Percentiles rank a stretch among this genome's conserved stretches.
Evolutionary conservation across 92 coral and sea anemone species (phyloP).

Genomic region (Palythoa caribaeorum): DNA sequence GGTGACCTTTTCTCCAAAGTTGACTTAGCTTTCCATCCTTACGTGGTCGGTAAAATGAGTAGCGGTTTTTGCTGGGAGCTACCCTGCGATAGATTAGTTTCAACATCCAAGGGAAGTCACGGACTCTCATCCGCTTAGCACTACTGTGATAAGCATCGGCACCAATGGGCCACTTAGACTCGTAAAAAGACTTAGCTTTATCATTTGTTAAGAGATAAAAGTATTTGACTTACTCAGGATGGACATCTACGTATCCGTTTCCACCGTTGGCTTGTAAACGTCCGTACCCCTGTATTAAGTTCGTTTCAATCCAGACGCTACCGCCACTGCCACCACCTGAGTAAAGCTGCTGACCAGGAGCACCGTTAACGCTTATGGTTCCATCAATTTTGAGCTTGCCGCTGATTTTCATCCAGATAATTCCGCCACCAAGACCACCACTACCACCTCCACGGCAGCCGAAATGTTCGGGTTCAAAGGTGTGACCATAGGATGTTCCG

Average conservation of each 20-base stretch:
- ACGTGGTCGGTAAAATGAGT: no score
- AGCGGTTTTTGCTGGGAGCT: no score
- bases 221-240: neutral
- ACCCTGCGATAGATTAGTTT: no score
- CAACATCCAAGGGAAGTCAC: no score
- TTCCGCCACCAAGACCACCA: slow-evolving; percentile 98
- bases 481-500: slow-evolving; percentile 94
- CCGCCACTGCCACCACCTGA: slow-evolving; percentile 99
- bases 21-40: no score
- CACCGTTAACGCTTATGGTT: slow-evolving; percentile 88
- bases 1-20: no score
- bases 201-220: neutral
- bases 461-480: slow-evolving; percentile 93
- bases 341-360: slow-evolving; percentile 62
- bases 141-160: no score
- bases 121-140: no score
- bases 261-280: slow-evolving; percentile 92
- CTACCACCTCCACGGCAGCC: slow-evolving; percentile 95
- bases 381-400: slow-evolving; percentile 89
- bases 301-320: slow-evolving; percentile 90
- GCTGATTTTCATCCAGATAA: slow-evolving; percentile 80
- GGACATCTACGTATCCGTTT: slow-evolving; percentile 34
- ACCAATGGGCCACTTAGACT: neutral
- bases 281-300: slow-evolving; percentile 91
- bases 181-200: no score